Conservation (phyloP, 2,113 vertebrate species). For the Erinaceus europaeus region DNA sequence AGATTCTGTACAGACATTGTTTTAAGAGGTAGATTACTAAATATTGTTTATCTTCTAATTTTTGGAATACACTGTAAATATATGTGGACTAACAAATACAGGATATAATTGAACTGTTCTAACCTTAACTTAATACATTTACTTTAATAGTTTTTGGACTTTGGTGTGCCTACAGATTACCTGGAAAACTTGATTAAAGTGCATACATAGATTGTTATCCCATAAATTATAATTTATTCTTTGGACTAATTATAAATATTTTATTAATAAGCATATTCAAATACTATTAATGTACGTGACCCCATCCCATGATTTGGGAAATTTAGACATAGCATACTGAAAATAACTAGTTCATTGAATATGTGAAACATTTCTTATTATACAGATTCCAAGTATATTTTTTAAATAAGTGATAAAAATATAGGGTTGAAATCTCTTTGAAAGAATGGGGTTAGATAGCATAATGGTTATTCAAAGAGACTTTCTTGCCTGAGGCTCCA, state of each 20-base stretch:
- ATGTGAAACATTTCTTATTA: too few relatives aligned
- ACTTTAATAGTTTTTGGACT: background rate
- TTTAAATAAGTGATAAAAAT: too few relatives aligned
- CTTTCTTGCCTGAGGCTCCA: too few relatives aligned
- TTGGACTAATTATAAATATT: background rate
- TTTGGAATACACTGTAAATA: background rate
- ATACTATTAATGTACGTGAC: background rate
- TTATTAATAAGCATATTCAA: background rate
- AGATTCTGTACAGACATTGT: background rate
- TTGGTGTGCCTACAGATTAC: background rate
- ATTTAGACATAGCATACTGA: background rate
- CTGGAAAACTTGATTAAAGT: background rate
- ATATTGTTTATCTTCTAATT: background rate
- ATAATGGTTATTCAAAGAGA: too few relatives aligned
- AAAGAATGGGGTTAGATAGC: too few relatives aligned
- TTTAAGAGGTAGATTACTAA: background rate
- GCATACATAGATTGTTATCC: background rate
- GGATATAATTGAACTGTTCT: too few relatives aligned
- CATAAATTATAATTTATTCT: conserved; percentile 1
- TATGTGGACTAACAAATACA: background rate
- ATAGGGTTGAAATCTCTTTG: background rate
- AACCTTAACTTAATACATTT: too few relatives aligned
- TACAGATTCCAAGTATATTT: too few relatives aligned
- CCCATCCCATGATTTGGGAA: background rate
- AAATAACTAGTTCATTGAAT: background rate